Base-by-base conservation (phyloP, 2,888 invertebrate species). In the Malthinus seriepunctatus region DNA sequence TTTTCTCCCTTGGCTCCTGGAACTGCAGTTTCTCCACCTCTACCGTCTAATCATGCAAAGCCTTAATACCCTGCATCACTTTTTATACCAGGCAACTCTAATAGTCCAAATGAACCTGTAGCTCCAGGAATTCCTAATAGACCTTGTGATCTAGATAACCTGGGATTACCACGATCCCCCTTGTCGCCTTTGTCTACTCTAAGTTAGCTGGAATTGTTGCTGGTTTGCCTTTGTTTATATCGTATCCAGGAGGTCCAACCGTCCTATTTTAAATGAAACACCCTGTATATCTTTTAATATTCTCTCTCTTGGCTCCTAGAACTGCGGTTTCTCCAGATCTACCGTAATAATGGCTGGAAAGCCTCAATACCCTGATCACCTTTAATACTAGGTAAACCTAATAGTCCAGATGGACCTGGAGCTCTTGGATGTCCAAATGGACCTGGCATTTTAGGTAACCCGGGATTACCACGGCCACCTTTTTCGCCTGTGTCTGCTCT, bases 261-360 rank as follows among this genome's bases (percentile, higher is more conserved):
- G n/a, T n/a, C n/a, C n/a, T n/a, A n/a, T n/a, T n/a, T n/a, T n/a
- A n/a, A n/a, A n/a, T n/a, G n/a, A n/a, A n/a, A n/a, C n/a, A n/a
- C n/a, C n/a, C n/a, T n/a, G n/a, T n/a, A n/a, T n/a, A n/a, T n/a
- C n/a, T n/a, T n/a, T n/a, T n/a, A n/a, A n/a, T n/a, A n/a, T n/a
- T n/a, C n/a, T n/a, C n/a, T n/a, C n/a, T n/a, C n/a, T n/a, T n/a
- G n/a, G n/a, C n/a, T n/a, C n/a, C n/a, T n/a, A n/a, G 84, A 5
- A 73, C 71, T 32, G 94, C 93, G 34, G 89, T 84, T 54, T 74
- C 75, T 14, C 93, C 96, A 44, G 89, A 84, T 35, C 73, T 78
- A 14, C 93, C 95, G 70, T 45, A n/a, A n/a, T n/a, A 93, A 93
- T n/a, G n/a, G n/a, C n/a, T 31, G 86, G 83, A 47, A 81, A 82